Conservation (phyloP, 2,797 vertebrate genomes). For the Miichthys miiuy region DNA sequence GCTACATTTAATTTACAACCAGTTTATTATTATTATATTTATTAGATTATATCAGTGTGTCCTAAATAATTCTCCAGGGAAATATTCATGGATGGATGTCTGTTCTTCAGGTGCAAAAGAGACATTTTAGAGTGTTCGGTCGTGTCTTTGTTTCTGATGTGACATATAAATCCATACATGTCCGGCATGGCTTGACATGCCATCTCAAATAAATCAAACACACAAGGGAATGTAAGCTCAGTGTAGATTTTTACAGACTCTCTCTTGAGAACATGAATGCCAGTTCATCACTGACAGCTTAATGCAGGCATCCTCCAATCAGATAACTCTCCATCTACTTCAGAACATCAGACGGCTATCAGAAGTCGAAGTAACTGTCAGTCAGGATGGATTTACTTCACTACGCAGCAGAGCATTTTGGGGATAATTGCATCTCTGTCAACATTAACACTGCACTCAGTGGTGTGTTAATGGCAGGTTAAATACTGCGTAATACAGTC, state of each 20-base stretch:
- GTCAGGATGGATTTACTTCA: slow-evolving; percentile 47
- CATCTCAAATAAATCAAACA: slow-evolving; percentile 36
- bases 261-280: slow-evolving; percentile 14
- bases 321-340: slow-evolving; percentile 8
- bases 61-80: too few species aligned
- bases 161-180: not conserved
- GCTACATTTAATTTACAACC: slow-evolving; percentile 1
- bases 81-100: not conserved
- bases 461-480: not conserved
- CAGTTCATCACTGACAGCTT: slow-evolving; percentile 13
- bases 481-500: not conserved
- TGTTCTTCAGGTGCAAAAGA: not conserved
- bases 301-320: slow-evolving; percentile 25
- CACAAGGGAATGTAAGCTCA: slow-evolving; percentile 17
- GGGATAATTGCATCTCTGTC: slow-evolving; percentile 9
- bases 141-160: not conserved
- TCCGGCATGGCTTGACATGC: not conserved
- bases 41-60: too few species aligned
- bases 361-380: slow-evolving; percentile 31
- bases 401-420: not conserved
- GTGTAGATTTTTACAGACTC: slow-evolving; percentile 1
- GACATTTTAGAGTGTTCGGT: not conserved
- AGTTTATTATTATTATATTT: not conserved
- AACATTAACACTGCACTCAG: not conserved
- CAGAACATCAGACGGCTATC: slow-evolving; percentile 29